A percentile compares a stretch with the other conserved stretches of the same genome.
Evolutionary conservation across 2,113 vertebrate genomes (phyloP).

Genomic region (Bufo bufo): DNA sequence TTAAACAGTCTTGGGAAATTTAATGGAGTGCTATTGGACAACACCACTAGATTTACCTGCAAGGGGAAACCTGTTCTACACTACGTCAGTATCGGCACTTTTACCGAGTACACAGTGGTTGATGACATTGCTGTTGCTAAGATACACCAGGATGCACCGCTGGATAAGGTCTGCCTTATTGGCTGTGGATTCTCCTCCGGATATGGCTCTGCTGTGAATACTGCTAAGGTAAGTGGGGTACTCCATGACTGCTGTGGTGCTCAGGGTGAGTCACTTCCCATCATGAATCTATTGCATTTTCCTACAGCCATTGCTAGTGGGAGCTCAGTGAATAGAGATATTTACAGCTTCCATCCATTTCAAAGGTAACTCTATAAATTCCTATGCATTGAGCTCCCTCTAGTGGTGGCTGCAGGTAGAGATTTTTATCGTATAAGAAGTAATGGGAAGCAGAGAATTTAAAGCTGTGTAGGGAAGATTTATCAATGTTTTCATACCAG

Average conservation of each 20-base stretch:
- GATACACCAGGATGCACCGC: constrained; percentile 73
- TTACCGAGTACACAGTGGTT: constrained; percentile 81
- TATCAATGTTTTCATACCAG: too few relatives aligned
- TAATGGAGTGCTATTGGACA: constrained; percentile 58
- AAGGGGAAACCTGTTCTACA: constrained; percentile 75
- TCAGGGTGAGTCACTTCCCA: too few relatives aligned
- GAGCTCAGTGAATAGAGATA: too few relatives aligned
- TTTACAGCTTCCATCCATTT: too few relatives aligned
- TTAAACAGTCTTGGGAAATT: constrained; percentile 25
- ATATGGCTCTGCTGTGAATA: constrained; percentile 81
- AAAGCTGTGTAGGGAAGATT: too few relatives aligned
- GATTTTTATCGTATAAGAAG: too few relatives aligned
- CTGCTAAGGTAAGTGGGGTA: constrained; percentile 72
- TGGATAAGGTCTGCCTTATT: constrained; percentile 83
- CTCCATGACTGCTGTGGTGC: neutral
- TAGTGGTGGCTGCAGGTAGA: too few relatives aligned
- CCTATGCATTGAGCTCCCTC: too few relatives aligned
- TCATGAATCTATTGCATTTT: too few relatives aligned
- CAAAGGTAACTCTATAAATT: too few relatives aligned
- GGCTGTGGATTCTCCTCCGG: constrained; percentile 82
- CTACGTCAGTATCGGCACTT: constrained; percentile 77
- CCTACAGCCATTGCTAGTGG: too few relatives aligned
- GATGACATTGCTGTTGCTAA: constrained; percentile 76
- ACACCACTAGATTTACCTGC: constrained; percentile 74
- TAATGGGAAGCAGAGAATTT: too few relatives aligned